Evolutionary conservation across 2,797 vertebrate species (phyloP), one percentile per base, ranked within the genome.

Genomic region (Moxostoma hubbsi): DNA sequence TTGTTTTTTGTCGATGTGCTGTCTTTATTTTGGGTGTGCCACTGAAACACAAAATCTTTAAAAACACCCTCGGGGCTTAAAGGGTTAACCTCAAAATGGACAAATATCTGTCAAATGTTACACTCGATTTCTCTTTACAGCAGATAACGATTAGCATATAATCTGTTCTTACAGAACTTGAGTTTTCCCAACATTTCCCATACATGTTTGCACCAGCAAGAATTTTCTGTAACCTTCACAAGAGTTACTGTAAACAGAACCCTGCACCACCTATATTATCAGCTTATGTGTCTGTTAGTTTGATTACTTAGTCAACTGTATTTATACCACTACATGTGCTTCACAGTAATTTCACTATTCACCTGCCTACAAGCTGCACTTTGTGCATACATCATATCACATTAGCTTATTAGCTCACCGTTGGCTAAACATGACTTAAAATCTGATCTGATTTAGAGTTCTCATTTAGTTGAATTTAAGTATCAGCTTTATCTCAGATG

Each of bases 191-290:
- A 15, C 36, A 43, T 43, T 16, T 43, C 36, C 36, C n/a, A 18
- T 18, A 43, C 36, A 6, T 47, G 7, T 8, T 65, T 65, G 55
- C 47, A 64, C 69, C 5, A 11, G 15, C 45, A 57, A 46, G 16
- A 16, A 65, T 72, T 75, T 64, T 75, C 5, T 75, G 57, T 71
- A 55, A 79, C 85, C 77, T 86, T 82, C 53, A 75, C 68, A 62
- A 62, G 45, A 66, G 72, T 67, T 70, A 79, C 75, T 81, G 80
- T 68, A 81, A 86, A 86, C 59, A 70, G 46, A 58, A 46, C 51
- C 64, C 68, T 72, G 58, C 71, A 11, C 45, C 43, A 8, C 51
- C n/a, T 12, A 9, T 36, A 71, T 66, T 72, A 55, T 53, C 2
- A 18, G 10, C 71, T 9, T 13, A 46, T 62, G 54, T 36, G 36